phyloP scores from a whole-genome alignment of 64 coral and sea anemone species.

The Dendronephthya gigantea region DNA sequence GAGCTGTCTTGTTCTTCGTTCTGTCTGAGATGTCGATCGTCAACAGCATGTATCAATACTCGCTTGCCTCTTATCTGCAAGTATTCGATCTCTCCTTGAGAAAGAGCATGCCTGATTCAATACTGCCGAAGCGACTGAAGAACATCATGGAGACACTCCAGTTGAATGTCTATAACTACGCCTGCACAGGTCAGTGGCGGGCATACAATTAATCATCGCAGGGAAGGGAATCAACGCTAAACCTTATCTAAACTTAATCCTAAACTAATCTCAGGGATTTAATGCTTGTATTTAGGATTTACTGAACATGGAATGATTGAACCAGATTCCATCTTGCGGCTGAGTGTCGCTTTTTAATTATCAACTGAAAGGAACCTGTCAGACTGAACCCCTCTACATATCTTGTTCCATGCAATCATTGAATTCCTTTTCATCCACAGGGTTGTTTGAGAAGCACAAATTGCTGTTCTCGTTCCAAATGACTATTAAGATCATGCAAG shows the following conservation, averaged over 20 bases:
- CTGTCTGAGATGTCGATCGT: slow-evolving; percentile 97
- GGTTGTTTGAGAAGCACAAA: slow-evolving; percentile 94
- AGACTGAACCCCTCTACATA: neutral
- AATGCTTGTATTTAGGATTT: too few relatives aligned
- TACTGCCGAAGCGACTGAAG: slow-evolving; percentile 80
- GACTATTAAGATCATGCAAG: slow-evolving; percentile 99
- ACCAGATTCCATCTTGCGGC: too few relatives aligned
- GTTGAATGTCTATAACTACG: slow-evolving; percentile 95
- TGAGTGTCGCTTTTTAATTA: too few relatives aligned
- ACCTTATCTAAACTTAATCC: too few relatives aligned
- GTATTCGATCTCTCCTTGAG: slow-evolving; percentile 86
- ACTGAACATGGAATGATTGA: too few relatives aligned
- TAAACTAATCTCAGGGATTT: too few relatives aligned
- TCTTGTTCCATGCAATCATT: too few relatives aligned
- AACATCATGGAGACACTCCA: slow-evolving; percentile 96
- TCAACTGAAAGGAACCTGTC: neutral
- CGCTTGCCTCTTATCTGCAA: slow-evolving; percentile 70
- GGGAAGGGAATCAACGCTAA: too few relatives aligned
- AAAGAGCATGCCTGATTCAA: slow-evolving; percentile 89
- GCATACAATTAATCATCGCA: too few relatives aligned
- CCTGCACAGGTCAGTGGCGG: slow-evolving; percentile 77
- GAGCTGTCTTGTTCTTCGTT: slow-evolving; percentile 95
- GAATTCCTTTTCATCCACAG: slow-evolving; percentile 24
- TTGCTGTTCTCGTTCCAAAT: slow-evolving; percentile 98
- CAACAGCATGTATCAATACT: slow-evolving; percentile 99